These are phyloP conservation scores for Siniperca obscura DNA, from an alignment of 2,797 vertebrate genomes.

Conservation along the genomic window DNA sequence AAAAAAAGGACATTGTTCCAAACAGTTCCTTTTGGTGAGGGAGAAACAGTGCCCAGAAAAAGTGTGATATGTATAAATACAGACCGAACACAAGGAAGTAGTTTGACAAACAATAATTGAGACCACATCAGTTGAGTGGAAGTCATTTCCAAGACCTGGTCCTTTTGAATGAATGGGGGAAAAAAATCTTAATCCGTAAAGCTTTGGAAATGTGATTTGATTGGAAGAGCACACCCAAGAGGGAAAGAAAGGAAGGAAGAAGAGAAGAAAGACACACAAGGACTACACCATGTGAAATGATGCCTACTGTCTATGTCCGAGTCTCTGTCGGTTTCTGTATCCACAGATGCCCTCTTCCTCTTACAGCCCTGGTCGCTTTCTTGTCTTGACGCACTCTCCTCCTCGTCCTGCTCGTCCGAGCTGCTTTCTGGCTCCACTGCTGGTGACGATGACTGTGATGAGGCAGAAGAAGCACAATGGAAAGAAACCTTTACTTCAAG, in stretches of 20 bases:
- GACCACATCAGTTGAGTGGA: not conserved
- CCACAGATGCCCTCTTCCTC: constrained; percentile 67
- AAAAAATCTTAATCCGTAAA: not conserved
- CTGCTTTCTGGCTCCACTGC: constrained; percentile 46
- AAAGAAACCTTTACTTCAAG: not conserved
- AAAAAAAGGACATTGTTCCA: not conserved
- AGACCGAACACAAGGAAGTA: not conserved
- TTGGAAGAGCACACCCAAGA: not conserved
- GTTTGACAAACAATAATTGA: not conserved
- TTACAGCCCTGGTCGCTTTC: constrained; percentile 52
- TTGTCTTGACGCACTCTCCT: constrained; percentile 17
- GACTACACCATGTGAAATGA: not conserved
- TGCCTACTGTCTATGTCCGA: constrained; percentile 62
- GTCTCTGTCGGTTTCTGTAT: constrained; percentile 54
- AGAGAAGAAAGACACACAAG: not conserved
- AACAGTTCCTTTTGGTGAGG: not conserved
- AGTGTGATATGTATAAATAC: not conserved
- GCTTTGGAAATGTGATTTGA: not conserved
- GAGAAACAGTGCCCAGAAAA: not conserved
- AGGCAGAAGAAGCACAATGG: constrained; percentile 1
- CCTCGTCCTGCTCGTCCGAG: constrained; percentile 56
- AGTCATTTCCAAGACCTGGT: not conserved
- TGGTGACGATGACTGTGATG: constrained; percentile 36
- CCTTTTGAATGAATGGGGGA: not conserved
- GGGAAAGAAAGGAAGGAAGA: not conserved